Base-by-base conservation (phyloP, 2,888 invertebrate species). In the Chirona hameri region DNA sequence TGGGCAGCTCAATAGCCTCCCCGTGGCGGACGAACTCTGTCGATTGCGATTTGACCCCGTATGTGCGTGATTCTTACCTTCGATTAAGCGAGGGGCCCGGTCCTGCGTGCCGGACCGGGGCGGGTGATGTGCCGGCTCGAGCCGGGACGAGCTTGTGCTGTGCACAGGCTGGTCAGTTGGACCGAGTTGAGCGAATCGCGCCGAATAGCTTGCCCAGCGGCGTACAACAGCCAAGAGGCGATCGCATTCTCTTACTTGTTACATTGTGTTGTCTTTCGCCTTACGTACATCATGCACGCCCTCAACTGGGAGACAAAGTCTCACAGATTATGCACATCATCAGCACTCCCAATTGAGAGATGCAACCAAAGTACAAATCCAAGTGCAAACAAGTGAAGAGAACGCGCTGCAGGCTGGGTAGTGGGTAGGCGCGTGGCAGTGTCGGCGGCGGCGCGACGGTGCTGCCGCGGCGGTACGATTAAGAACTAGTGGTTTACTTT, bases 321-420 rank as follows among this genome's bases (percentile, higher is more conserved):
- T 60, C 18, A 24, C n/a, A n/a, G 57, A 4, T 9, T 60, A 15
- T 4, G 24, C 12, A 21, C 65, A 65, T 10, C n/a, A 10, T 9
- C 7, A 14, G 65, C 27, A 27, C n/a, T 65, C 65, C 21, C 12
- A 65, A 65, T 76, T 18, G 21, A 29, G 72, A 72, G 72, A 10
- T 29, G 72, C 14, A 76, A 76, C 7, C 72, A 15, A 76, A 76
- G 72, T 76, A 76, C 72, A 76, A 76, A 76, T 31, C 27, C 1
- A 76, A 76, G 72, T 76, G 72, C 72, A 76, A 76, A 76, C 72
- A 76, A 76, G 72, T 69, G 15, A 76, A 76, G 72, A 76, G 72
- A 76, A 15, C 31, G 72, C 72, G n/a, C 39, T 39, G 29, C 12
- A 14, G 57, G 57, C 57, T 57, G 57, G 48, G 60, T n/a, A n/a